phyloP scores from a whole-genome alignment of 2,797 vertebrate species.

The Coranthus polyacanthus region DNA sequence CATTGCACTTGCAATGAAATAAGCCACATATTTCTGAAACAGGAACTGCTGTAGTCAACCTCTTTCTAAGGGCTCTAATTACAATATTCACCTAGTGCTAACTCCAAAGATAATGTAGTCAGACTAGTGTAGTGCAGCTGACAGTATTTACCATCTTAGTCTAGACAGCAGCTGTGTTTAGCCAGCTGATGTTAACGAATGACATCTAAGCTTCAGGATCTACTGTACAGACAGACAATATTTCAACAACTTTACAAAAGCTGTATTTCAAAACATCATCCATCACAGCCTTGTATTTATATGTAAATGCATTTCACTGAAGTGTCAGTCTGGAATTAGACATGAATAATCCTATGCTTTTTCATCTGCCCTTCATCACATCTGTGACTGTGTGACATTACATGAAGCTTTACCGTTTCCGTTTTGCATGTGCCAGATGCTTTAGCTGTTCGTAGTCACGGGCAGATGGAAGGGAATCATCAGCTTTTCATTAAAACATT shows the following conservation, averaged over 20 bases:
- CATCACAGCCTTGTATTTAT: constrained; percentile 14
- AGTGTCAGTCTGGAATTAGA: constrained; percentile 27
- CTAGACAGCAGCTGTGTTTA: constrained; percentile 51
- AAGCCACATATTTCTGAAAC: background rate
- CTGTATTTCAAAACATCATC: constrained; percentile 3
- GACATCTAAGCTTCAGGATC: constrained; percentile 25
- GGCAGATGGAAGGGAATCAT: constrained; percentile 1
- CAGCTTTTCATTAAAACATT: constrained; percentile 20
- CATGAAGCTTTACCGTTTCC: constrained; percentile 9
- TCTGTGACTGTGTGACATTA: constrained; percentile 13
- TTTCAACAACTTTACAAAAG: constrained; percentile 7
- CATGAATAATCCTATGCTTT: constrained; percentile 14
- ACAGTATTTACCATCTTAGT: constrained; percentile 22
- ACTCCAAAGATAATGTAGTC: background rate
- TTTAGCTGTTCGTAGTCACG: constrained; percentile 7
- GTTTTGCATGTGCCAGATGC: background rate
- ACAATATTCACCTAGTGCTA: background rate
- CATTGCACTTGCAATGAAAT: background rate
- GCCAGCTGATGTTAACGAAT: constrained; percentile 17
- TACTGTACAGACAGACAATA: constrained; percentile 9
- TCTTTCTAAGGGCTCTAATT: background rate
- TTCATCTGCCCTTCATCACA: constrained; percentile 26
- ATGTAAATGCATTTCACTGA: constrained; percentile 42
- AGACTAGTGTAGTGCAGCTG: background rate
- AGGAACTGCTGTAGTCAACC: background rate